Evolutionary conservation across 1,140 invertebrate genomes (phyloP).

Genomic region (Homarus americanus): DNA sequence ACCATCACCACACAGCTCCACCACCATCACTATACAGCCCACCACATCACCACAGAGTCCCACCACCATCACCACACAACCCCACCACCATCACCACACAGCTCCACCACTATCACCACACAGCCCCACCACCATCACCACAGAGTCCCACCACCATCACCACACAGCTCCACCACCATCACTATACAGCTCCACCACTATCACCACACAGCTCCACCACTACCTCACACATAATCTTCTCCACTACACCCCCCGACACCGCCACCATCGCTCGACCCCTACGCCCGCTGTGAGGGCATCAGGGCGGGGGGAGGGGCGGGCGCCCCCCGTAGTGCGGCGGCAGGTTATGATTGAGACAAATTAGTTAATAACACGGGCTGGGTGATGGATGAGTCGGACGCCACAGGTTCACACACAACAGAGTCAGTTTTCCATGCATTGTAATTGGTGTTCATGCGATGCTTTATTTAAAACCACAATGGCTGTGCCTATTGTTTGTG

Average conservation of each 20-base stretch:
- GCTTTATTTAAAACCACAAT: conserved; percentile 26
- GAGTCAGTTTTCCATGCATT: too few relatives aligned
- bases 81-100: too few relatives aligned
- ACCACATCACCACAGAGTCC: too few relatives aligned
- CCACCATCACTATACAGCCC: too few relatives aligned
- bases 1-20: too few relatives aligned
- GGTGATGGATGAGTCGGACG: conserved; percentile 37
- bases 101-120: too few relatives aligned
- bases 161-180: not conserved
- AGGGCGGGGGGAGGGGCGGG: not conserved
- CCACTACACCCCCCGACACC: not conserved
- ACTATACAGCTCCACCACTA: not conserved
- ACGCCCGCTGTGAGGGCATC: not conserved
- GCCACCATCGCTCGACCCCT: not conserved
- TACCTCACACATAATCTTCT: not conserved
- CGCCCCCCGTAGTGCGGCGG: not conserved
- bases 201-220: not conserved
- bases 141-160: not conserved
- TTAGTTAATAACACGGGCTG: conserved; percentile 38
- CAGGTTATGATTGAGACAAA: conserved; percentile 55
- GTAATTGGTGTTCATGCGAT: conserved; percentile 18
- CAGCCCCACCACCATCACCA: not conserved
- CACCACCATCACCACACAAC: too few relatives aligned
- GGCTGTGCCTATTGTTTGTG: too few relatives aligned
- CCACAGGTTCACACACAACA: conserved; percentile 5